Conservation (phyloP, 2,797 vertebrate genomes). For the Hydrocynus forskahlii region DNA sequence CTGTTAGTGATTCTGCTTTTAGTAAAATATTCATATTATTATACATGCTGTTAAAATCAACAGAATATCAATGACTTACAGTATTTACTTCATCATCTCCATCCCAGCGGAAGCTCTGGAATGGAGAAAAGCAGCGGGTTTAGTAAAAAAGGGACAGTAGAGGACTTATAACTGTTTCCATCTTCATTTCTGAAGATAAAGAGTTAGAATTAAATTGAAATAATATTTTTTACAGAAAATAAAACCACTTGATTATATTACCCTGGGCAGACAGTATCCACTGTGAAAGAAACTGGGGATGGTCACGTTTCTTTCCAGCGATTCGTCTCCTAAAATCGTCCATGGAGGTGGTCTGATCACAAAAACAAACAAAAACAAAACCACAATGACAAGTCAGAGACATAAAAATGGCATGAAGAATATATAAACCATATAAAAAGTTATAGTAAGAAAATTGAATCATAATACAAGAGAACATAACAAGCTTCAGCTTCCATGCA, state of each 20-base stretch:
- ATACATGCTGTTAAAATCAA: neutral
- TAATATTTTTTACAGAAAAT: no score
- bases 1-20: neutral
- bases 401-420: no score
- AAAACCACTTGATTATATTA: neutral
- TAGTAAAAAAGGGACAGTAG: neutral
- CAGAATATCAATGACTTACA: conserved; percentile 34
- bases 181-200: no score
- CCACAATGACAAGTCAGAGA: no score
- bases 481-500: no score
- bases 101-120: conserved; percentile 48
- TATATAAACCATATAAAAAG: no score
- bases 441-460: no score
- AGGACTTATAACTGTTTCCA: neutral
- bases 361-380: neutral
- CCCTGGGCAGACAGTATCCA: conserved; percentile 48
- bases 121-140: neutral
- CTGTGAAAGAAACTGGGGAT: conserved; percentile 52
- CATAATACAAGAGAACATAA: no score
- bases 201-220: no score
- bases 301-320: conserved; percentile 33
- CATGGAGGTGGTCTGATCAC: conserved; percentile 10
- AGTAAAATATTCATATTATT: neutral
- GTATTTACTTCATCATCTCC: conserved; percentile 52
- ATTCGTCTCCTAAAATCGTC: conserved; percentile 39